Percentiles rank a stretch among this genome's conserved stretches.
These are phyloP conservation scores for Symphodus melops DNA, from an alignment of 2,113 vertebrate genomes.

Conservation along the genomic window DNA sequence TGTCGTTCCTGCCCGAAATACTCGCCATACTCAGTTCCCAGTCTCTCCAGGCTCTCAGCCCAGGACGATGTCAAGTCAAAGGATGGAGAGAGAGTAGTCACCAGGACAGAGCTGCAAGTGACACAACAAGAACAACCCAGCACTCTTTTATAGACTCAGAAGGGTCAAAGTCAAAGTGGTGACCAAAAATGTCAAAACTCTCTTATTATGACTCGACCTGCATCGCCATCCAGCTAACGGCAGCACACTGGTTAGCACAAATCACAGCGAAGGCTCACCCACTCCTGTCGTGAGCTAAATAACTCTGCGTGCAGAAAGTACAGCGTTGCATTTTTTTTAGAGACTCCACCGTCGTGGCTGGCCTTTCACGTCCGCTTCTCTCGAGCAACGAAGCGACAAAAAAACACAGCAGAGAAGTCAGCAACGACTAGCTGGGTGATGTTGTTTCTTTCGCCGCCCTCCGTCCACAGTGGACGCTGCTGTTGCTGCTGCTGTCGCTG, in stretches of 20 bases:
- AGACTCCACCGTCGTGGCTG: slow-evolving; percentile 1
- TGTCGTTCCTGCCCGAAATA: slow-evolving; percentile 31
- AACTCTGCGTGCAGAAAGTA: slow-evolving; percentile 63
- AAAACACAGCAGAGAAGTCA: no score
- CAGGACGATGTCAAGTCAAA: slow-evolving; percentile 21
- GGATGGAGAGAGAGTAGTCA: slow-evolving; percentile 5
- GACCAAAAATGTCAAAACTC: slow-evolving; percentile 26
- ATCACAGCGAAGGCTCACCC: slow-evolving; percentile 60
- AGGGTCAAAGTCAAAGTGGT: background rate
- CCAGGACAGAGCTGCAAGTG: background rate
- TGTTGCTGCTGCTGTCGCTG: slow-evolving; percentile 54
- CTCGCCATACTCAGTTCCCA: slow-evolving; percentile 66
- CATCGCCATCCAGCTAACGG: slow-evolving; percentile 12
- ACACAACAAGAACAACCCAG: slow-evolving; percentile 1
- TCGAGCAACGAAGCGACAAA: background rate
- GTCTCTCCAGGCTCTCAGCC: slow-evolving; percentile 11
- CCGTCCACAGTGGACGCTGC: slow-evolving; percentile 17
- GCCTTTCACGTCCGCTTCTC: slow-evolving; percentile 7
- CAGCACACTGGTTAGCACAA: slow-evolving; percentile 33
- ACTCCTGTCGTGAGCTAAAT: slow-evolving; percentile 60
- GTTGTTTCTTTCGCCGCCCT: slow-evolving; percentile 9
- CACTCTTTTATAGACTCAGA: background rate
- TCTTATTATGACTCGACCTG: slow-evolving; percentile 43
- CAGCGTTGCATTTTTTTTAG: slow-evolving; percentile 18
- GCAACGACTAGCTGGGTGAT: background rate